Evolutionary conservation across 2,888 invertebrate genomes (phyloP).

Genomic region (Strigamia crassipes): DNA sequence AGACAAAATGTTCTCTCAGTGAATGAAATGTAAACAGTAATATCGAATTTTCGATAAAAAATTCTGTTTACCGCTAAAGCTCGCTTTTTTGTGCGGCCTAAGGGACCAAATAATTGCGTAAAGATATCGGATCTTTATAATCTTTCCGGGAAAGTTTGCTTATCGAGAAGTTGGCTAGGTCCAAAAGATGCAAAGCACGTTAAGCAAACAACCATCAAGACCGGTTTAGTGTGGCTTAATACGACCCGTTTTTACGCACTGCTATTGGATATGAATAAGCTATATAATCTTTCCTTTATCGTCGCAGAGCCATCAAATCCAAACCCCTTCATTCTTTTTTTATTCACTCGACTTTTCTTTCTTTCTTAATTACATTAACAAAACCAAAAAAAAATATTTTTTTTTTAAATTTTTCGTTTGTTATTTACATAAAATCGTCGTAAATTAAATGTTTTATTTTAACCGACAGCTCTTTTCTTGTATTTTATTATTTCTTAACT

Average conservation of each 20-base stretch:
- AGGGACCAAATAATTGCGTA: neutral
- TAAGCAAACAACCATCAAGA: conserved; percentile 12
- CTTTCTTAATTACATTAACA: neutral
- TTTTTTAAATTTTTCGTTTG: no score
- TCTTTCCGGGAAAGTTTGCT: neutral
- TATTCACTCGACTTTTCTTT: neutral
- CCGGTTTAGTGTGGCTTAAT: conserved; percentile 3
- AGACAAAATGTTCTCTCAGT: no score
- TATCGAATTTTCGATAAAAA: neutral
- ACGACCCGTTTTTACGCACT: conserved; percentile 5
- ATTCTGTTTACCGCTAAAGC: neutral
- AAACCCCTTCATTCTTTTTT: neutral
- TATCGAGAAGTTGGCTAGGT: neutral
- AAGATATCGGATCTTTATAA: conserved; percentile 1
- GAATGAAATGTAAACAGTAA: no score
- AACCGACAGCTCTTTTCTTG: neutral
- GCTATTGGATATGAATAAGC: neutral
- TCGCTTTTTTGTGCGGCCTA: neutral
- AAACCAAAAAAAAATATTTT: no score
- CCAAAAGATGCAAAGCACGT: neutral
- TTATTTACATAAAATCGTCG: no score
- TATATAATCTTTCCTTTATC: neutral
- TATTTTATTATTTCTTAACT: neutral
- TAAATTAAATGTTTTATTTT: neutral
- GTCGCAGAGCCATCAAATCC: conserved; percentile 4